phyloP scores from a whole-genome alignment of 1,140 invertebrate species.

The Drosophila grimshawi region DNA sequence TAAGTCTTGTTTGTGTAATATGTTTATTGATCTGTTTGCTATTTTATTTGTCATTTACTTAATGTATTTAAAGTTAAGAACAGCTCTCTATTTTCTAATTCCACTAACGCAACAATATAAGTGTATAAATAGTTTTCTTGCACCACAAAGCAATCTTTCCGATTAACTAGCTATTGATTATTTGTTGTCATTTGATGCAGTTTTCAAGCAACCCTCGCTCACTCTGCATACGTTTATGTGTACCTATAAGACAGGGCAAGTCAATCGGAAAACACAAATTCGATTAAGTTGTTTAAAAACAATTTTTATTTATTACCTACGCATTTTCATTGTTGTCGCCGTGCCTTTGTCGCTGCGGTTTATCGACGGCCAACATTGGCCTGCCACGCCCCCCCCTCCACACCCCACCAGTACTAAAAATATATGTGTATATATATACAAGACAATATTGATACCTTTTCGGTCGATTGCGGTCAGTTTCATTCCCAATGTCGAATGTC shows the following conservation, averaged over 20 bases:
- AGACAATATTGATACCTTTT: slow-evolving; percentile 7
- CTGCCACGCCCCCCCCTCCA: slow-evolving; percentile 6
- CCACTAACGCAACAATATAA: too few relatives aligned
- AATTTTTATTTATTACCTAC: slow-evolving; percentile 79
- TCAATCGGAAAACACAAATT: slow-evolving; percentile 80
- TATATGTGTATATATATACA: background rate
- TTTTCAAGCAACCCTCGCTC: slow-evolving; percentile 8
- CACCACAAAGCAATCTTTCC: too few relatives aligned
- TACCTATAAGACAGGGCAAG: slow-evolving; percentile 30
- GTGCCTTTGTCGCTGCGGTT: slow-evolving; percentile 50
- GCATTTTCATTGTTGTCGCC: slow-evolving; percentile 57
- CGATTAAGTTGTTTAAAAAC: slow-evolving; percentile 83
- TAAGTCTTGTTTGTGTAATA: too few relatives aligned
- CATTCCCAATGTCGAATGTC: slow-evolving; percentile 11
- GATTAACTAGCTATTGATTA: background rate
- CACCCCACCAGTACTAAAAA: background rate
- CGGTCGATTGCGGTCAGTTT: background rate
- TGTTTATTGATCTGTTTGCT: too few relatives aligned
- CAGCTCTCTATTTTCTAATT: too few relatives aligned
- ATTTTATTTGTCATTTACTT: too few relatives aligned
- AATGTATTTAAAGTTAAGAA: background rate
- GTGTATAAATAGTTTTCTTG: too few relatives aligned
- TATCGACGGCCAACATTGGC: slow-evolving; percentile 15
- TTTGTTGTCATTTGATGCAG: background rate
- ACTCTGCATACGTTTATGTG: slow-evolving; percentile 4